These are phyloP conservation scores for Telenomus remus DNA, from an alignment of 1,140 invertebrate species.

Conservation along the genomic window DNA sequence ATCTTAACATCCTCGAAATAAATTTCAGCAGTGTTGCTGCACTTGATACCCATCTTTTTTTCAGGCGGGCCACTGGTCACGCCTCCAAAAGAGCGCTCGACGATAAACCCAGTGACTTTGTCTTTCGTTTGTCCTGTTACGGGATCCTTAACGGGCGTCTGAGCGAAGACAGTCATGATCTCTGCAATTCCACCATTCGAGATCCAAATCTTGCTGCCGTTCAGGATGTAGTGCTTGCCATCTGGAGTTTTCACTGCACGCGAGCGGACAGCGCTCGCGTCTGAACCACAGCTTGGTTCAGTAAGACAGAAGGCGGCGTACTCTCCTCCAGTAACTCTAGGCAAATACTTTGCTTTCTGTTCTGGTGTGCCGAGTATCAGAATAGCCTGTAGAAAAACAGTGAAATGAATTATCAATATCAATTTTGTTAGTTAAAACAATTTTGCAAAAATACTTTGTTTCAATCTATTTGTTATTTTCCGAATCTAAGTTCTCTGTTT, in stretches of 20 bases:
- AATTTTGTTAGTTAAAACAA: too few species aligned
- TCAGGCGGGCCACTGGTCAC: constrained; percentile 95
- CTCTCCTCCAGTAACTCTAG: constrained; percentile 88
- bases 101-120: constrained; percentile 96
- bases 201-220: constrained; percentile 99
- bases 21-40: constrained; percentile 97
- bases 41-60: constrained; percentile 99
- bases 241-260: constrained; percentile 90
- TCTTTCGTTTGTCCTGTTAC: constrained; percentile 84
- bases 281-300: constrained; percentile 95
- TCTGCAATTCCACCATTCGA: constrained; percentile 99
- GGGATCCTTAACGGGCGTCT: constrained; percentile 86
- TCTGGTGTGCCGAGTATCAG: constrained; percentile 91
- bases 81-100: constrained; percentile 95
- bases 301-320: constrained; percentile 98
- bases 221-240: constrained; percentile 94
- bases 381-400: constrained; percentile 88
- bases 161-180: constrained; percentile 98
- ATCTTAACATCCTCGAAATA: constrained; percentile 98
- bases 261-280: constrained; percentile 89
- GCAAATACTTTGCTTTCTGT: constrained; percentile 94
- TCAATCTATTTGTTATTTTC: constrained; percentile 35
- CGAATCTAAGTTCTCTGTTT: too few species aligned
- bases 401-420: too few species aligned
- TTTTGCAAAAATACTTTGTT: too few species aligned